Evolutionary conservation across 2,113 vertebrate species (phyloP).

Genomic region (Xyliphius kryptos): DNA sequence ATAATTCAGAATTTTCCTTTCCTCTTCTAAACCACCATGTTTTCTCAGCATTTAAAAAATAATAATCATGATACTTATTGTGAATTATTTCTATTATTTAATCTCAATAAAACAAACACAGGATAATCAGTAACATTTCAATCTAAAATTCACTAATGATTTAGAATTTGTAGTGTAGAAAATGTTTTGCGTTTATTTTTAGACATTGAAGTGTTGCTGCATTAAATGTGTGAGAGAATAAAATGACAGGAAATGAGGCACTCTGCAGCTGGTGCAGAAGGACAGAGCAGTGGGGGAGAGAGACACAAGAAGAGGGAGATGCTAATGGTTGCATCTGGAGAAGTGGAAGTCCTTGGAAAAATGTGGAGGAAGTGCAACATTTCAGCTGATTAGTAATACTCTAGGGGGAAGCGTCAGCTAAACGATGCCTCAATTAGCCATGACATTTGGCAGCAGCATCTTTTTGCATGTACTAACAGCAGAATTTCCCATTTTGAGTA

Average conservation of each 20-base stretch:
- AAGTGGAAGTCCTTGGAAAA: slow-evolving; percentile 18
- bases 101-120: too few relatives aligned
- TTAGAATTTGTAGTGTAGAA: background rate
- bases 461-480: background rate
- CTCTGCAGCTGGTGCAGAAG: slow-evolving; percentile 26
- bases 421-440: slow-evolving; percentile 16
- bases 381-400: slow-evolving; percentile 12
- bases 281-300: slow-evolving; percentile 4
- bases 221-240: slow-evolving; percentile 25
- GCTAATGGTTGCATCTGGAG: slow-evolving; percentile 37
- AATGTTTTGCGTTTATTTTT: background rate
- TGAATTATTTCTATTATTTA: too few relatives aligned
- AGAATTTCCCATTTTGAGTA: too few relatives aligned
- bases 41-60: too few relatives aligned
- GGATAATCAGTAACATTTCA: too few relatives aligned
- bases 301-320: slow-evolving; percentile 7
- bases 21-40: background rate
- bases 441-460: slow-evolving; percentile 9
- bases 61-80: too few relatives aligned
- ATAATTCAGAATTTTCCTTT: background rate
- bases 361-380: slow-evolving; percentile 12
- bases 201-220: slow-evolving; percentile 12
- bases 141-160: too few relatives aligned
- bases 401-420: background rate
- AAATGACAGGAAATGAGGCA: slow-evolving; percentile 30